phyloP scores from a whole-genome alignment of 2,888 invertebrate species.

The Tenthredo mesomela region DNA sequence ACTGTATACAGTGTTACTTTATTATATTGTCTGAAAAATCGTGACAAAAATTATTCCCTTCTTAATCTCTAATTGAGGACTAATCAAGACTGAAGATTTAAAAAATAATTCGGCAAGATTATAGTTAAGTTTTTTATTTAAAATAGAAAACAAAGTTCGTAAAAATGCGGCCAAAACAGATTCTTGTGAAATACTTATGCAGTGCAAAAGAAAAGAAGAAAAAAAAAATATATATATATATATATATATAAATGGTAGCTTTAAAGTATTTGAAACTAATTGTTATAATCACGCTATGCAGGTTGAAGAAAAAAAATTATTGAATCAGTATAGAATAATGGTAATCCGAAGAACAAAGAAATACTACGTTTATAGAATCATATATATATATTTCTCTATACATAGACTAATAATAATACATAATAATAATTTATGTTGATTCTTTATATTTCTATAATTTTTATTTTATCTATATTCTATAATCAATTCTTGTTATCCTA shows the following conservation, averaged over 20 bases:
- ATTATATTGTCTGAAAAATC: not conserved
- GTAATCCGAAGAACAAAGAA: not conserved
- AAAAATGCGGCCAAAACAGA: not conserved
- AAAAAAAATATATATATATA: no score
- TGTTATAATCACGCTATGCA: not conserved
- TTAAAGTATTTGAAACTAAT: not conserved
- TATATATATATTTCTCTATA: not conserved
- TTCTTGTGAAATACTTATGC: not conserved
- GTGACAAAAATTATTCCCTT: not conserved
- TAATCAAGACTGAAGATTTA: conserved; percentile 33
- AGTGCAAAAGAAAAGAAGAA: not conserved
- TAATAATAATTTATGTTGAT: not conserved
- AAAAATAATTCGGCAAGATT: conserved; percentile 48
- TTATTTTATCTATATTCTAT: not conserved
- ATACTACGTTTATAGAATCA: not conserved
- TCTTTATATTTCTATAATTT: no score
- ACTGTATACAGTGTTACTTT: not conserved
- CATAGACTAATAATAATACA: not conserved
- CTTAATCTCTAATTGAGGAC: not conserved
- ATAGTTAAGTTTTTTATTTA: not conserved
- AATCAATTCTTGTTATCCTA: not conserved
- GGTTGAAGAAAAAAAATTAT: not conserved
- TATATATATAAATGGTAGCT: not conserved
- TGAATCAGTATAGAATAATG: not conserved
- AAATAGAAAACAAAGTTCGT: not conserved